Evolutionary conservation across 2,797 vertebrate genomes (phyloP), one percentile per base, ranked within the genome.

Genomic region (Hephaestus fuliginosus): DNA sequence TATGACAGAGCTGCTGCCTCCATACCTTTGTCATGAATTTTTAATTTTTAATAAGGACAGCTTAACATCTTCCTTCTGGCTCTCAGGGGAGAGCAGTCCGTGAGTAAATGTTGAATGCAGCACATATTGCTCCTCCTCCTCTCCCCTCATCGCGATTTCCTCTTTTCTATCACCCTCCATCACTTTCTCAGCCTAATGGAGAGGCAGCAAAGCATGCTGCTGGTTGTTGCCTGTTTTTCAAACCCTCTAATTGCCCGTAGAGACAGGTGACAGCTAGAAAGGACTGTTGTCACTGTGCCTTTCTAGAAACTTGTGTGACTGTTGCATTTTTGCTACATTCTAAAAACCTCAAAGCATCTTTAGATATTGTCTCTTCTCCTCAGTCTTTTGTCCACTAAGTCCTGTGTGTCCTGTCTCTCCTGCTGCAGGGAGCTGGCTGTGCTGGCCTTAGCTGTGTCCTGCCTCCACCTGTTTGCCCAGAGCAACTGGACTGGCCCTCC

Each of bases 401-500:
- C 30, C 5, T 25, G 14, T 57, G 14, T 78, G 25, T 80, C 10
- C 72, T 30, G 11, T 87, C 8, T 20, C 17, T 80, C 39, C 79
- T 58, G 44, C 61, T 93, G 33, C 91, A 99, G 98, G 88, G 95
- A 97, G 88, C 92, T 93, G 80, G 88, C 91, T 44, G 70, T 98
- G n/a, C 94, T 98, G 94, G 92, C 95, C 0, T 83, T 99, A 81
- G 97, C 97, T 0, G 96, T 98, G 25, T 92, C 95, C 52, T 97
- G 97, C 84, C 95, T 99, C 76, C 96, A 99, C 61, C 92, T 97
- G 77, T 99, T 99, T 41, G 96, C 95, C 74, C 98, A 98, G 94
- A 97, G 95, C 91, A 99, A 99, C 94, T 99, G 98, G 98, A 99
- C 97, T 0, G 98, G 98, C 17, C 98, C 98, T 74, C 93, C 93